These are phyloP conservation scores for Hetaerina titia DNA, from an alignment of 2,888 invertebrate species.

Conservation along the genomic window DNA sequence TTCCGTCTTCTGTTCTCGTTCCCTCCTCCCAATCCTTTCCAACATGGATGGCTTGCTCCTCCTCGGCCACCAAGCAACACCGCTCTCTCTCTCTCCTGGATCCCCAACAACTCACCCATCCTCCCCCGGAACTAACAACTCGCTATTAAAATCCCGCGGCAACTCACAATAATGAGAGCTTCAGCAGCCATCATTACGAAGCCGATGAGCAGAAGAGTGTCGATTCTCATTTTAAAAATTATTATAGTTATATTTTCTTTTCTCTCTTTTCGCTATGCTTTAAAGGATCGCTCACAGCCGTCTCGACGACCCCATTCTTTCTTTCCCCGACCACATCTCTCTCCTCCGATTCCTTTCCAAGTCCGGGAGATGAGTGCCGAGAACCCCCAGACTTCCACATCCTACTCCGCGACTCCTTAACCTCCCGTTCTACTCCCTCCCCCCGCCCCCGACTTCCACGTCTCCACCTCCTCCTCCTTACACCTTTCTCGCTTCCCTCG, in stretches of 20 bases:
- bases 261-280: not conserved
- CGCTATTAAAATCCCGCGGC: conserved; percentile 19
- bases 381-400: not conserved
- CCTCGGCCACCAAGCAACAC: not conserved
- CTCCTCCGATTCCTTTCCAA: not conserved
- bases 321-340: not conserved
- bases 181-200: not conserved
- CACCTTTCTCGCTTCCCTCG: not conserved
- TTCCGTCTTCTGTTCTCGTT: not conserved
- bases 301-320: conserved; percentile 8
- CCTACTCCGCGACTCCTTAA: not conserved
- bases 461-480: not conserved
- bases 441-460: not conserved
- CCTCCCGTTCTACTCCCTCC: not conserved
- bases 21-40: not conserved
- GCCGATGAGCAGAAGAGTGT: conserved; percentile 4
- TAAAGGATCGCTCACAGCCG: not conserved
- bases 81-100: not conserved
- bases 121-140: not conserved
- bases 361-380: not conserved
- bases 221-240: not conserved
- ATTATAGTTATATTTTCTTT: not conserved
- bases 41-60: not conserved
- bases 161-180: not conserved
- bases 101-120: not conserved